A percentile compares a stretch with the other conserved stretches of the same genome.
Conservation (phyloP, 2,888 invertebrate species). For the Entomobrya proxima region DNA sequence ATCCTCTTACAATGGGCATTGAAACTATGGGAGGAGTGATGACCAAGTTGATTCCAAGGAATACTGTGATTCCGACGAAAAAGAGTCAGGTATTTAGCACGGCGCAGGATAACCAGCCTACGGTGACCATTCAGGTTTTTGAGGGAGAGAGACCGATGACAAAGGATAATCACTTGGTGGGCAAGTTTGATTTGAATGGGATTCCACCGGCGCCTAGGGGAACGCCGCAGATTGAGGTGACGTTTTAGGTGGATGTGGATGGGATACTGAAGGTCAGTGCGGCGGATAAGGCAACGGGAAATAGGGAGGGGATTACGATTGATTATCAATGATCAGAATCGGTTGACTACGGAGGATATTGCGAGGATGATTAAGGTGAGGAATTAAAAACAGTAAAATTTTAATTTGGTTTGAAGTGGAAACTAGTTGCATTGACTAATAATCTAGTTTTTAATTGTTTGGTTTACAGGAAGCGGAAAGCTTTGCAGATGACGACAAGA, state of each 20-base stretch:
- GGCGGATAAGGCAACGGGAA: conserved; percentile 99
- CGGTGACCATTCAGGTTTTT: conserved; percentile 98
- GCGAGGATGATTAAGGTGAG: conserved; percentile 97
- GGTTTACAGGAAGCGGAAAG: conserved; percentile 90
- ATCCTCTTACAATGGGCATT: conserved; percentile 99
- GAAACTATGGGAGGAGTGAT: conserved; percentile 99
- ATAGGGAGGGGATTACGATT: conserved; percentile 98
- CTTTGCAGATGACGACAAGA: conserved; percentile 99
- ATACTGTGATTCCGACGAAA: conserved; percentile 99
- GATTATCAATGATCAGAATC: conserved; percentile 98
- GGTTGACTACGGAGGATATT: conserved; percentile 97
- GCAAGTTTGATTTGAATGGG: conserved; percentile 98
- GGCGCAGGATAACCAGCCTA: conserved; percentile 98
- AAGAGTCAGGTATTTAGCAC: conserved; percentile 99
- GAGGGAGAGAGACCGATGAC: conserved; percentile 99
- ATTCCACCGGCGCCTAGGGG: conserved; percentile 96
- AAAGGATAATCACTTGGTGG: conserved; percentile 98
- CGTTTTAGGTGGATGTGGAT: conserved; percentile 96
- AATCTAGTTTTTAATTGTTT: background rate
- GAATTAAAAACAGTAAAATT: too few species aligned
- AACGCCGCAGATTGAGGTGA: conserved; percentile 95
- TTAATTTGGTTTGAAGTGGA: background rate
- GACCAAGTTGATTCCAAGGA: conserved; percentile 98
- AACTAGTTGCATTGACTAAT: background rate
- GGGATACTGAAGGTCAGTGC: conserved; percentile 95